Conservation (phyloP, 1,140 invertebrate genomes). For the Anoplophora glabripennis region DNA sequence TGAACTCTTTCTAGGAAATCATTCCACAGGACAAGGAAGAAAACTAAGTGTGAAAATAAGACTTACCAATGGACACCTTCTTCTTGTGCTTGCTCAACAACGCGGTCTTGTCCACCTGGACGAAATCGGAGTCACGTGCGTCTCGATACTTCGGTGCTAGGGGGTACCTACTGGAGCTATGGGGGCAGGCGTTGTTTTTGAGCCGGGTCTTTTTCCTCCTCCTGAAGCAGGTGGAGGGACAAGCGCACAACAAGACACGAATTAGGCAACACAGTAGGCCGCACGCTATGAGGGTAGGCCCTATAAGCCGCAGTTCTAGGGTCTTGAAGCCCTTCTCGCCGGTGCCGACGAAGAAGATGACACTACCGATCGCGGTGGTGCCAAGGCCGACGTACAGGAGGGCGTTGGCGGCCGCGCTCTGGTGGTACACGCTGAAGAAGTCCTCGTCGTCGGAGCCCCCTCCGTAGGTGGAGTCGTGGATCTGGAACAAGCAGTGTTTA, state of each 20-base stretch:
- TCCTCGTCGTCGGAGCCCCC: constrained; percentile 64
- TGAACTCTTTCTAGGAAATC: too few species aligned
- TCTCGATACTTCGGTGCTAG: constrained; percentile 19
- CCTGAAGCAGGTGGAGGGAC: constrained; percentile 48
- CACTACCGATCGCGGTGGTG: constrained; percentile 74
- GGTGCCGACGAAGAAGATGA: constrained; percentile 84
- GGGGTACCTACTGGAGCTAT: constrained; percentile 30
- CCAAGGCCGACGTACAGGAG: constrained; percentile 82
- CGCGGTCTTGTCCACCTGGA: constrained; percentile 35
- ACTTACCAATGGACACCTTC: constrained; percentile 43
- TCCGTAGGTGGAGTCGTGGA: constrained; percentile 72
- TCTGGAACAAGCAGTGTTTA: constrained; percentile 52
- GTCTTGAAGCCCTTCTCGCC: constrained; percentile 88
- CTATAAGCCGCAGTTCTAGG: constrained; percentile 76
- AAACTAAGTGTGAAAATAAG: too few species aligned
- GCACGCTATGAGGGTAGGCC: constrained; percentile 63
- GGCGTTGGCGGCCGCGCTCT: constrained; percentile 68
- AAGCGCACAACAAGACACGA: constrained; percentile 58
- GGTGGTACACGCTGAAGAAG: constrained; percentile 54
- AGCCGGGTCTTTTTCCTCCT: constrained; percentile 41
- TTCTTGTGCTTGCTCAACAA: constrained; percentile 38
- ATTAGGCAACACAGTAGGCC: constrained; percentile 59
- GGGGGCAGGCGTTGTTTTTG: constrained; percentile 44
- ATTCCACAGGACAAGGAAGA: too few species aligned
- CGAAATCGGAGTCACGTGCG: constrained; percentile 26